Percentiles rank a stretch among this genome's conserved stretches.
Evolutionary conservation across 2,113 vertebrate species (phyloP).

Genomic region (Rhodinocichla rosea): DNA sequence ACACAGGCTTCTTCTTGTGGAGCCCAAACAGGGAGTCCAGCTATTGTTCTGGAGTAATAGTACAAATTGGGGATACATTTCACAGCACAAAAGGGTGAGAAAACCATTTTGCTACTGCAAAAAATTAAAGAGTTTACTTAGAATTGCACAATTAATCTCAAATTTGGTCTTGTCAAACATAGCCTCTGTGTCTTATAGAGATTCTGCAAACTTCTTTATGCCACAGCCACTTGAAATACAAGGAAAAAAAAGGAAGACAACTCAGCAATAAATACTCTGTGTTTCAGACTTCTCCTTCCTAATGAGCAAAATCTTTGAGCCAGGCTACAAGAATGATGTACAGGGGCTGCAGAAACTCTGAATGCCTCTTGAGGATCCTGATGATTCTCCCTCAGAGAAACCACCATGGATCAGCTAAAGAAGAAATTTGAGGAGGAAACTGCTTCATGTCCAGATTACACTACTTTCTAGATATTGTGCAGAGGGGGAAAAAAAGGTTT

Average conservation of each 20-base stretch:
- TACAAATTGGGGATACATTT: background rate
- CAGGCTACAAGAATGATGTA: background rate
- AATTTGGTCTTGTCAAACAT: background rate
- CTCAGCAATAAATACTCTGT: background rate
- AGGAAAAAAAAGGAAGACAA: background rate
- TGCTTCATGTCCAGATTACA: background rate
- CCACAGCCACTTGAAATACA: background rate
- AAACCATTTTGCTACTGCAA: background rate
- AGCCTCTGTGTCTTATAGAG: background rate
- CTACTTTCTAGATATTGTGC: background rate
- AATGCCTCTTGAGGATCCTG: background rate
- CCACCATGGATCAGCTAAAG: background rate
- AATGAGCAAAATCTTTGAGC: background rate
- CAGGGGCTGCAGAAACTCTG: background rate
- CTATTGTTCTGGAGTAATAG: background rate
- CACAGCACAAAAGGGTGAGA: background rate
- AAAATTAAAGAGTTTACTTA: background rate
- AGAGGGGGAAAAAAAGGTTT: background rate
- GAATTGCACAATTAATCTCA: background rate
- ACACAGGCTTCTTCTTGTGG: rapidly evolving
- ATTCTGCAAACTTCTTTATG: background rate
- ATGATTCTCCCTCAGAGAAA: background rate
- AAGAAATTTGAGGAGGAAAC: background rate
- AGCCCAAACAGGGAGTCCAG: background rate
- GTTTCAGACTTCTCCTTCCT: background rate